These are phyloP conservation scores for Hydropsyche betteni DNA, from an alignment of 2,888 invertebrate genomes.

Conservation along the genomic window DNA sequence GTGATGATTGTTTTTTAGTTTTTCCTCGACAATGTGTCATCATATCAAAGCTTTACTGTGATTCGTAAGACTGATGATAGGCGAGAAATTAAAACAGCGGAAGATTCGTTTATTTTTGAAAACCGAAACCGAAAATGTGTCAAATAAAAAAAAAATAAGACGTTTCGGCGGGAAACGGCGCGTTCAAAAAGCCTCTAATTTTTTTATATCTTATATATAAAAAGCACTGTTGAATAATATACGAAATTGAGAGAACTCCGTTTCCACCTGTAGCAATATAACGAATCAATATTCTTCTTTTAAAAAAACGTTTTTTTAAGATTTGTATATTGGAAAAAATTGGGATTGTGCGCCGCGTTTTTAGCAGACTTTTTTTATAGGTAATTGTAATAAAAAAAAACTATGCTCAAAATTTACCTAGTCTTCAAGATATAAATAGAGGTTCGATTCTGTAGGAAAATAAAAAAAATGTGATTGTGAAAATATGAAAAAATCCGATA, in stretches of 20 bases:
- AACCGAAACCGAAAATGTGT: neutral
- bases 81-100: conserved; percentile 42
- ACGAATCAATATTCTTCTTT: neutral
- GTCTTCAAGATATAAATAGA: conserved; percentile 43
- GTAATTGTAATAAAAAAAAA: conserved; percentile 45
- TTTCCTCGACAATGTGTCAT: conserved; percentile 53
- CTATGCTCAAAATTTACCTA: conserved; percentile 49
- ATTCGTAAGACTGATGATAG: conserved; percentile 66
- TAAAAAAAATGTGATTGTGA: conserved; percentile 25
- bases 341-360: conserved; percentile 25
- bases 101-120: conserved; percentile 25
- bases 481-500: too few relatives aligned
- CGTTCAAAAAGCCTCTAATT: neutral
- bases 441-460: conserved; percentile 40
- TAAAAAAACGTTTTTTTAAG: conserved; percentile 43
- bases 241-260: conserved; percentile 7
- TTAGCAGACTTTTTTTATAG: conserved; percentile 46
- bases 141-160: neutral
- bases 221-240: too few relatives aligned
- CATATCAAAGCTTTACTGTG: conserved; percentile 68
- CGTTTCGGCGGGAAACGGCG: neutral
- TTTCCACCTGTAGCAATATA: conserved; percentile 22
- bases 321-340: conserved; percentile 34
- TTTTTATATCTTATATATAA: too few relatives aligned
- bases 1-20: conserved; percentile 12